Evolutionary conservation across 2,797 vertebrate species (phyloP).

Genomic region (Chrysocyon brachyurus): DNA sequence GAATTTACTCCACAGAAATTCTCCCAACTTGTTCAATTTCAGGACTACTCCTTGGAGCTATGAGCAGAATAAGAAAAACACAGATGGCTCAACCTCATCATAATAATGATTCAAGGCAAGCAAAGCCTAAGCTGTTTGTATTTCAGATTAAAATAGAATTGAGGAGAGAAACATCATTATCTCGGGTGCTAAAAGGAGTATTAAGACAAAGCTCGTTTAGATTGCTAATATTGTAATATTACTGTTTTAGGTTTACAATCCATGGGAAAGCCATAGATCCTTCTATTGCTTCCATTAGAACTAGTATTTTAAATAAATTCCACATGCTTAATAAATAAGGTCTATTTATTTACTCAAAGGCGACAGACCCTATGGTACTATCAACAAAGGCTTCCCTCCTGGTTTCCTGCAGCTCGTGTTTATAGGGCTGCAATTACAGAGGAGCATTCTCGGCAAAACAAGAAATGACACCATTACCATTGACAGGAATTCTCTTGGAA

Average conservation of each 20-base stretch:
- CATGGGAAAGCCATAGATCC: constrained; percentile 50
- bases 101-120: constrained; percentile 81
- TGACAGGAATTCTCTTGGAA: constrained; percentile 59
- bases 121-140: constrained; percentile 75
- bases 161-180: constrained; percentile 23
- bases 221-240: constrained; percentile 70
- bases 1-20: constrained; percentile 84
- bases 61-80: constrained; percentile 83
- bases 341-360: constrained; percentile 81
- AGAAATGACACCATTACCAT: constrained; percentile 67
- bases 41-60: constrained; percentile 83
- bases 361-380: constrained; percentile 71
- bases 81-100: constrained; percentile 81
- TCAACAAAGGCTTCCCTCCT: constrained; percentile 75
- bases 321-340: constrained; percentile 79
- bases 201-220: constrained; percentile 51
- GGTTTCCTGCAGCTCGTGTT: constrained; percentile 53
- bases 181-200: constrained; percentile 49
- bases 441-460: constrained; percentile 57
- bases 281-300: constrained; percentile 63
- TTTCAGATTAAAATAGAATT: constrained; percentile 77
- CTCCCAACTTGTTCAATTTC: constrained; percentile 85
- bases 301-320: constrained; percentile 79
- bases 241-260: constrained; percentile 36
- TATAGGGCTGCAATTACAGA: constrained; percentile 70